Evolutionary conservation across 2,797 vertebrate genomes (phyloP).

Genomic region (Glossophaga mutica): DNA sequence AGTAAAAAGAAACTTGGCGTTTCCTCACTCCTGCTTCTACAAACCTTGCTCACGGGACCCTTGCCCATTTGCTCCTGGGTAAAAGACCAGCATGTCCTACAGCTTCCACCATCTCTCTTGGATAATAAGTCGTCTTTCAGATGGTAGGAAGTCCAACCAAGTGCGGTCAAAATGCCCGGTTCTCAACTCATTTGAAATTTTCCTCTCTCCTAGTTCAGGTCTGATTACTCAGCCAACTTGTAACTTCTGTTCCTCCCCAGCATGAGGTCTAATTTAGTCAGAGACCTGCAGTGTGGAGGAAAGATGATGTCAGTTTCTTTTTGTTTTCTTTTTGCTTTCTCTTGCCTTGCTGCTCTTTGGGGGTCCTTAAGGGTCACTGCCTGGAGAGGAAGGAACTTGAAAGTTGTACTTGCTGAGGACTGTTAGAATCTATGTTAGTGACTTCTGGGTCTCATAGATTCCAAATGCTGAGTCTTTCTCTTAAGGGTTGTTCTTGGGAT

Average conservation of each 20-base stretch:
- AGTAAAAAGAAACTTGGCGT: neutral
- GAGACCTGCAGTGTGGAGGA: neutral
- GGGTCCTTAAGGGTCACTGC: neutral
- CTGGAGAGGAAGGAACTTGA: neutral
- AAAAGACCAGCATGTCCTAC: too few species aligned
- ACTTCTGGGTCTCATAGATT: neutral
- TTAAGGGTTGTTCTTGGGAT: neutral
- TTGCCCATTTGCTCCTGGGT: neutral
- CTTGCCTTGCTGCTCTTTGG: neutral
- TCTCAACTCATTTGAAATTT: neutral
- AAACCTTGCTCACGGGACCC: neutral
- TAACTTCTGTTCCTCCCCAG: neutral
- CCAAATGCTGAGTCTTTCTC: neutral
- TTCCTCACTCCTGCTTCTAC: neutral
- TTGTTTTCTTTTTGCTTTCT: neutral
- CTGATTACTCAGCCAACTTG: neutral
- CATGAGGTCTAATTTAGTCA: neutral
- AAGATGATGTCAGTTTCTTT: neutral
- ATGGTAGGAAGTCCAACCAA: neutral
- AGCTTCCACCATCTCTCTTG: neutral
- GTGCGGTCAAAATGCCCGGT: neutral
- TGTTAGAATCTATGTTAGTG: neutral
- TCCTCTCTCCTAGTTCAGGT: neutral
- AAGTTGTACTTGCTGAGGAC: neutral
- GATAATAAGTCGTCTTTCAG: neutral